These are phyloP conservation scores for Leptura quadrifasciata DNA, from an alignment of 2,888 invertebrate genomes.

Conservation along the genomic window DNA sequence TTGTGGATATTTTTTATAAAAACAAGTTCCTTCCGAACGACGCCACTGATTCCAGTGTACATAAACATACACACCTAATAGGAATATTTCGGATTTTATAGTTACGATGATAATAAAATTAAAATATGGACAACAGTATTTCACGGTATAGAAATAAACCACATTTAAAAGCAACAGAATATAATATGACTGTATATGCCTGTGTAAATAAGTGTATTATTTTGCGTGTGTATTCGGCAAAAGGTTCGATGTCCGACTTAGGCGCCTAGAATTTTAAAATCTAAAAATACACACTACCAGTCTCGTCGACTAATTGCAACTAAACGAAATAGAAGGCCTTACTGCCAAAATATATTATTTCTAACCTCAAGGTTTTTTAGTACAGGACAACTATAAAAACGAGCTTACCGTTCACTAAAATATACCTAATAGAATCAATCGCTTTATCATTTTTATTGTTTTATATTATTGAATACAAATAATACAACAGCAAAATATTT, in stretches of 20 bases:
- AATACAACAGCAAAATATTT: constrained; percentile 14
- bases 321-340: constrained; percentile 71
- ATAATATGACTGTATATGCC: constrained; percentile 54
- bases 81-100: background rate
- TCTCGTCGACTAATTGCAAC: constrained; percentile 72
- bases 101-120: background rate
- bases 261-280: constrained; percentile 73
- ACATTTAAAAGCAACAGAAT: constrained; percentile 49
- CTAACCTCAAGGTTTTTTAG: constrained; percentile 56
- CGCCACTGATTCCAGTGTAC: constrained; percentile 22
- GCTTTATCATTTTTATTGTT: constrained; percentile 23
- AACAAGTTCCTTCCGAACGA: background rate
- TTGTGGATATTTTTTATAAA: constrained; percentile 9
- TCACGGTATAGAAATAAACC: constrained; percentile 25
- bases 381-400: constrained; percentile 18
- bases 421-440: background rate
- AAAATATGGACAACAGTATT: constrained; percentile 4
- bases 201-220: constrained; percentile 68
- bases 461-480: constrained; percentile 10
- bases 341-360: constrained; percentile 69
- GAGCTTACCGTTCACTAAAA: background rate
- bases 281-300: constrained; percentile 70
- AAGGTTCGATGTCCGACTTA: constrained; percentile 73
- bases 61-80: constrained; percentile 16
- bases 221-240: constrained; percentile 67